Base-by-base conservation (phyloP, 2,113 vertebrate genomes). In the Eupsittula cactorum region DNA sequence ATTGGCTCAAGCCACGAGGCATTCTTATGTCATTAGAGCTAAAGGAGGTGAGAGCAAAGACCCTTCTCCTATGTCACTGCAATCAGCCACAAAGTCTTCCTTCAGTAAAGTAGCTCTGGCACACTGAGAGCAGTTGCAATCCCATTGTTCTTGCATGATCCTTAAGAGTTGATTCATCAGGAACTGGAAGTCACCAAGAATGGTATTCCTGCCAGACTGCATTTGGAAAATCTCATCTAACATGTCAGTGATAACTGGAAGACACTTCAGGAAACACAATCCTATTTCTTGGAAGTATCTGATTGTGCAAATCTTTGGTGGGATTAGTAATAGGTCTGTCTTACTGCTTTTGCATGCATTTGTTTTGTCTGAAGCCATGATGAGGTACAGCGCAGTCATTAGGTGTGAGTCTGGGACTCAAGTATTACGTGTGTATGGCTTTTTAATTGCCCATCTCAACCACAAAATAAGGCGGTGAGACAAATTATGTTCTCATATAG, bases 251-350 rank as follows among this genome's bases (percentile, higher is more conserved):
- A 94, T 94, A 95, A 67, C 53, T 75, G 53, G 5, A 75, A 94
- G 59, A 68, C 29, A 1, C 87, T 73, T n/a, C 31, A 87, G 90
- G 92, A 93, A 92, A 77, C 65, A 64, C 1, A 14, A 20, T 91
- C 69, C 65, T 7, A 8, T 42, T 96, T 95, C 88, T 96, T 96
- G 93, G 90, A 93, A 97, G 74, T 25, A 49, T 53, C 92, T 85
- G 88, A 92, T 95, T 95, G 88, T 13, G 39, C 74, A 96, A 89
- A 86, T 1, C 77, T 69, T 55, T 37, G 77, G 44, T 86, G 86
- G 83, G 86, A 79, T 96, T 91, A 92, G 82, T 84, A 84, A 91
- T 77, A 69, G 81, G 57, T 77, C 82, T 93, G 63, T 73, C 5
- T n/a, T 55, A 17, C 17, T 64, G 79, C 71, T 68, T 41, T 1